Evolutionary conservation across 1,140 invertebrate species (phyloP).

Genomic region (Conopomorpha cramerella): DNA sequence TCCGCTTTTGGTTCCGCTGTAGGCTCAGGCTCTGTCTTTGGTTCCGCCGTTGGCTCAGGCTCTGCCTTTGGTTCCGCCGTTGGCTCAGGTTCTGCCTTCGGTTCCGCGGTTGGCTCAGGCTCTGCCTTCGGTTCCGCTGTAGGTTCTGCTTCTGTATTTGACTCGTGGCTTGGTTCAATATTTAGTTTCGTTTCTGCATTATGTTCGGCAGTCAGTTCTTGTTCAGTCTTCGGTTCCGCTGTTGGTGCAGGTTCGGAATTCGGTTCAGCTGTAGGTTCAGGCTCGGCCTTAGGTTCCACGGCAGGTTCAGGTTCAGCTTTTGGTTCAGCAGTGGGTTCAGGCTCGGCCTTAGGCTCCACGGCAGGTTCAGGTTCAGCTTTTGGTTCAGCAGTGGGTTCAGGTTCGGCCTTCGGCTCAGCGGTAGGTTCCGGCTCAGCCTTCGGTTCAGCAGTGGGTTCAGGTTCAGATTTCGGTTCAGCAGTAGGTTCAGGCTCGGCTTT

Average conservation of each 20-base stretch:
- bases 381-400: conserved; percentile 7
- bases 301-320: conserved; percentile 16
- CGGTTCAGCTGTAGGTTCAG: conserved; percentile 14
- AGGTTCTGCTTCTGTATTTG: conserved; percentile 9
- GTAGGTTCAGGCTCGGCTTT: conserved; percentile 13
- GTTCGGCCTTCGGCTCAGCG: conserved; percentile 14
- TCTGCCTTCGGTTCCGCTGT: conserved; percentile 8
- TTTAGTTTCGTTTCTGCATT: conserved; percentile 15
- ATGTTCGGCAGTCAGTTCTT: conserved; percentile 15
- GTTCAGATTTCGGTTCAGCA: conserved; percentile 13
- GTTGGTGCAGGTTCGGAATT: conserved; percentile 5
- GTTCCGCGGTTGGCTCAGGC: not conserved
- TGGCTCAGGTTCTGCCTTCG: conserved; percentile 10
- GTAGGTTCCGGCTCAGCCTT: conserved; percentile 10
- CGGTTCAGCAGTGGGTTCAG: conserved; percentile 12
- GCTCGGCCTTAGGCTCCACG: conserved; percentile 8
- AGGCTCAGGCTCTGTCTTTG: conserved; percentile 14
- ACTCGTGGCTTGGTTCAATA: conserved; percentile 14
- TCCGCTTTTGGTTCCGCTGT: conserved; percentile 16
- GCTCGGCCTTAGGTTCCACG: conserved; percentile 11
- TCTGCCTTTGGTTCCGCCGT: conserved; percentile 7
- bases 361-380: conserved; percentile 11
- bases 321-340: conserved; percentile 2
- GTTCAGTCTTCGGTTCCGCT: conserved; percentile 14
- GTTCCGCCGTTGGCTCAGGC: conserved; percentile 9